Evolutionary conservation across 92 coral and sea anemone genomes (phyloP), one percentile per base, ranked within the genome.

Genomic region (Phenganax marumi): DNA sequence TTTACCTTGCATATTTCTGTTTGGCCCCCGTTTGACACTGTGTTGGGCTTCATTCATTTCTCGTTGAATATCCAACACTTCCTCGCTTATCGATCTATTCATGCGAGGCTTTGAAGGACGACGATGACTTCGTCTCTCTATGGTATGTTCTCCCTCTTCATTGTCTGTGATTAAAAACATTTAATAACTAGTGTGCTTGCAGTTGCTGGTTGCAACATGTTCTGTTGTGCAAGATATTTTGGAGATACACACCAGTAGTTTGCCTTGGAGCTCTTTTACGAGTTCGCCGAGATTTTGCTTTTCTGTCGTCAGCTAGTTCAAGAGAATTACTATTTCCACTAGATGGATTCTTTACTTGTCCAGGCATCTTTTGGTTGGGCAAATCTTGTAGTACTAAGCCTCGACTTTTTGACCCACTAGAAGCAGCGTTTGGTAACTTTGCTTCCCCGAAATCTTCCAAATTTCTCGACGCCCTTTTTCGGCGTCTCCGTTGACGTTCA

Each of bases 401-500:
- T 19, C 93, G 87, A 43, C 90, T 97, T 63, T 91, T 88, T 18
- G 88, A 26, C 22, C 87, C 82, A 80, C 89, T 93, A 13, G 93
- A 89, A 10, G 91, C 86, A 83, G 91, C 93, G 26, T 84, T 76
- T 83, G 50, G 14, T 33, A 12, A 49, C 13, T 85, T 88, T 74
- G 86, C 94, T n/a, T 86, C 90, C 57, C 73, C 82, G 43, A 85
- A 84, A 25, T 96, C 99, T 7, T 96, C 99, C 52, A 93, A 75
- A 53, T 96, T 97, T 80, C 92, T 88, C 13, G 99, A 96, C 24
- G 83, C 77, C 52, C 99, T 96, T 74, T 91, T 93, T 12, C 97
- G 81, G 10, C 99, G 89, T 79, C 91, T 88, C 70, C 89, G 90
- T 24, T 95, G 86, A 53, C 86, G 73, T 24, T 82, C 86, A n/a